A percentile compares a stretch with the other conserved stretches of the same genome.
Conservation (phyloP, 2,797 vertebrate genomes). For the Epinephelus coioides region DNA sequence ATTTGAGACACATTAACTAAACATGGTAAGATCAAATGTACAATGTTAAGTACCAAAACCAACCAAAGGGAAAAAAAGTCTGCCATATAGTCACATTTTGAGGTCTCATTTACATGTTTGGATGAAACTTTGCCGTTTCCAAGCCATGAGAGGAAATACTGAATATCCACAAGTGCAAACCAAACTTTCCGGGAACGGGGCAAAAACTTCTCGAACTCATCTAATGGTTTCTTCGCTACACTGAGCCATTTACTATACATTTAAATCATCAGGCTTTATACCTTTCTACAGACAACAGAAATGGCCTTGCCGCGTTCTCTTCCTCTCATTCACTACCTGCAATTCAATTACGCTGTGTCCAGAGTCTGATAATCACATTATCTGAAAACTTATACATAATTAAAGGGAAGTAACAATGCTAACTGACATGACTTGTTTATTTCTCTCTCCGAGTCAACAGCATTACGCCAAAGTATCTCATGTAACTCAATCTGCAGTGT, state of each 20-base stretch:
- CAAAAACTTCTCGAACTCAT: constrained; percentile 28
- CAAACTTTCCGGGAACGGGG: constrained; percentile 6
- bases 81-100: constrained; percentile 36
- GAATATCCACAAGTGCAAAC: constrained; percentile 35
- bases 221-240: constrained; percentile 57
- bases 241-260: constrained; percentile 25
- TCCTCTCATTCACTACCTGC: constrained; percentile 74
- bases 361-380: constrained; percentile 80
- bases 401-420: constrained; percentile 73
- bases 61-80: constrained; percentile 32
- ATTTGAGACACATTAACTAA: constrained; percentile 42
- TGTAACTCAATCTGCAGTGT: constrained; percentile 61
- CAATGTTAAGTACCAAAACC: constrained; percentile 25
- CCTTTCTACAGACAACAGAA: constrained; percentile 56
- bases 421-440: constrained; percentile 73
- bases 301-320: constrained; percentile 55
- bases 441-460: constrained; percentile 61
- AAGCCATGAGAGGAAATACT: constrained; percentile 15
- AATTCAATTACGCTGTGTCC: constrained; percentile 79
- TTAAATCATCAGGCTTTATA: constrained; percentile 50
- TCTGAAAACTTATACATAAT: constrained; percentile 76
- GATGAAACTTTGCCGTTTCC: constrained; percentile 7
- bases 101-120: constrained; percentile 45
- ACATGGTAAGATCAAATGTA: constrained; percentile 41
- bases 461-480: constrained; percentile 55